These are phyloP conservation scores for Valencia hispanica DNA, from an alignment of 2,797 vertebrate species.

Conservation along the genomic window DNA sequence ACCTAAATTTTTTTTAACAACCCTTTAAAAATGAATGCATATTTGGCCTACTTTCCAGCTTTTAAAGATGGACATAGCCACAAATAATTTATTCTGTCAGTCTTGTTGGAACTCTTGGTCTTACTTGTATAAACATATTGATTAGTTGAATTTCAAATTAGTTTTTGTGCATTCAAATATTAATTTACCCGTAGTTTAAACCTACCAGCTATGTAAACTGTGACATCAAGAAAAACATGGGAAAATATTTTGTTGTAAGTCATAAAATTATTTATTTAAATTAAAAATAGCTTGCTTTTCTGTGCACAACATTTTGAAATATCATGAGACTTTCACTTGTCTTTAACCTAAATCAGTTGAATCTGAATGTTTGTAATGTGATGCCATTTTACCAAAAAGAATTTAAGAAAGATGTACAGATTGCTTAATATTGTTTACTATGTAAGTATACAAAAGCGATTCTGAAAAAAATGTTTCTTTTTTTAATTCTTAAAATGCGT, in stretches of 20 bases:
- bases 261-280: slow-evolving; percentile 19
- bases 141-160: slow-evolving; percentile 12
- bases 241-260: slow-evolving; percentile 15
- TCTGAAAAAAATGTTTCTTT: slow-evolving; percentile 70
- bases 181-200: slow-evolving; percentile 24
- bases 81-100: slow-evolving; percentile 26
- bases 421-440: slow-evolving; percentile 72
- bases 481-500: slow-evolving; percentile 67
- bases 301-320: slow-evolving; percentile 34
- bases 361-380: slow-evolving; percentile 64
- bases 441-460: slow-evolving; percentile 78
- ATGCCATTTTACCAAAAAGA: slow-evolving; percentile 57
- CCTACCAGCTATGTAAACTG: slow-evolving; percentile 34
- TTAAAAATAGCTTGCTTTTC: slow-evolving; percentile 18
- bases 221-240: slow-evolving; percentile 33
- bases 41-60: slow-evolving; percentile 24
- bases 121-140: slow-evolving; percentile 29
- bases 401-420: slow-evolving; percentile 66
- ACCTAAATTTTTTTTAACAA: neutral
- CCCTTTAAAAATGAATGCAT: neutral
- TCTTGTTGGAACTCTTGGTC: slow-evolving; percentile 35
- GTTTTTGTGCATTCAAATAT: slow-evolving; percentile 35
- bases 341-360: slow-evolving; percentile 37
- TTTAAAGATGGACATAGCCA: slow-evolving; percentile 25
- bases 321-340: slow-evolving; percentile 35